These are phyloP conservation scores for Meghimatium bilineatum DNA, from an alignment of 2,888 invertebrate genomes.

Conservation along the genomic window DNA sequence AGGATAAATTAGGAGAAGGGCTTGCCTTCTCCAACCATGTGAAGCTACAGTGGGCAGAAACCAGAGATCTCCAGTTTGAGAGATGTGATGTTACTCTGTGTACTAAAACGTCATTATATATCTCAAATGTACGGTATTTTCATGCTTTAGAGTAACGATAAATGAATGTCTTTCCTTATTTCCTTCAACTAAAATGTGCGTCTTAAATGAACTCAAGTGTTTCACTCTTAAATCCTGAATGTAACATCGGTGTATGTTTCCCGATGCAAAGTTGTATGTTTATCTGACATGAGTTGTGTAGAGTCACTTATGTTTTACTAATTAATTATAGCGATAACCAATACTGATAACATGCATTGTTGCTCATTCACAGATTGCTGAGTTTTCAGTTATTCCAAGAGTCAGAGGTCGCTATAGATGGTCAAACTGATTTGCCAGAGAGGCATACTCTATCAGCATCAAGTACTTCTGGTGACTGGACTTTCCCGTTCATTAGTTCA, in stretches of 20 bases:
- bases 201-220: too few relatives aligned
- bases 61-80: too few relatives aligned
- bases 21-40: too few relatives aligned
- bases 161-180: too few relatives aligned
- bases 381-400: not conserved
- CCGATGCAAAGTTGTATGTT: not conserved
- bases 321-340: not conserved
- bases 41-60: too few relatives aligned
- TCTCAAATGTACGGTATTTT: too few relatives aligned
- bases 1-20: too few relatives aligned
- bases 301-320: not conserved
- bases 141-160: too few relatives aligned
- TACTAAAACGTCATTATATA: too few relatives aligned
- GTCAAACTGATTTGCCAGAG: not conserved
- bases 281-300: not conserved
- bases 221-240: not conserved
- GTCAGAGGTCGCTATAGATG: conserved; percentile 1
- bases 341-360: not conserved
- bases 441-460: not conserved
- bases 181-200: too few relatives aligned
- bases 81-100: too few relatives aligned
- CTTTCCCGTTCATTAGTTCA: not conserved
- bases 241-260: not conserved
- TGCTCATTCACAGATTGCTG: not conserved
- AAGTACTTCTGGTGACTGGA: not conserved